Evolutionary conservation across 2,888 invertebrate species (phyloP).

Genomic region (Rhorus exstirpatorius): DNA sequence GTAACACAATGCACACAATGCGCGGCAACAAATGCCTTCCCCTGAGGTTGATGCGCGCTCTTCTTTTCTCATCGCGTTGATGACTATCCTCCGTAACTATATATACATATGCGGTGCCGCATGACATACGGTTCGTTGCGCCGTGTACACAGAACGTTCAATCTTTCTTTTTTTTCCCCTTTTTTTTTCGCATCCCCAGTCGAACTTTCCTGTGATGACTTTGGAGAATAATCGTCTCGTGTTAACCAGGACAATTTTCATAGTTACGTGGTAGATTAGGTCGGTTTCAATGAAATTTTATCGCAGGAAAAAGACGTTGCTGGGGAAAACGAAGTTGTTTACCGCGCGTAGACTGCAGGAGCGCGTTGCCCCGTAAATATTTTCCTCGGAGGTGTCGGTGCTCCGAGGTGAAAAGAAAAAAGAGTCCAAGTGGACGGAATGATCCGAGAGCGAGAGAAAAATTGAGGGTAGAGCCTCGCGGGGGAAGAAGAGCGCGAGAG

Average conservation of each 20-base stretch:
- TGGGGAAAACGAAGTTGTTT: constrained; percentile 14
- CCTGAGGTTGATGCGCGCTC: constrained; percentile 29
- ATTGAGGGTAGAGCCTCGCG: constrained; percentile 41
- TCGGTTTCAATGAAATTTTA: not conserved
- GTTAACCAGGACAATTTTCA: not conserved
- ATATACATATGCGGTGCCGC: constrained; percentile 37
- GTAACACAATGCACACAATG: constrained; percentile 29
- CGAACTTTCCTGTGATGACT: not conserved
- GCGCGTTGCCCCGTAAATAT: constrained; percentile 13
- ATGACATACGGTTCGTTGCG: constrained; percentile 45
- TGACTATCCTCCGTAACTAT: constrained; percentile 46
- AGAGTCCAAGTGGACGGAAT: constrained; percentile 20
- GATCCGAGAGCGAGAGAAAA: constrained; percentile 54
- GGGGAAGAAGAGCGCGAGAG: constrained; percentile 31
- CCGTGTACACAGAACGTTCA: constrained; percentile 11
- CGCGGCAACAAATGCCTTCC: constrained; percentile 26
- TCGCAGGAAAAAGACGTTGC: too few species aligned
- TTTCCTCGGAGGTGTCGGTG: constrained; percentile 34
- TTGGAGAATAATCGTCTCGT: constrained; percentile 19
- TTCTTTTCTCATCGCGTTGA: constrained; percentile 42
- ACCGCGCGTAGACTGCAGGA: not conserved
- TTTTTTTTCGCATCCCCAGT: not conserved
- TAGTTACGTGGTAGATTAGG: too few species aligned
- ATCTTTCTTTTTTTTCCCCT: constrained; percentile 19
- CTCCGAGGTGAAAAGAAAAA: constrained; percentile 29